Evolutionary conservation across 2,888 invertebrate species (phyloP), one percentile per base, ranked within the genome.

Genomic region (Cheilosia impressa): DNA sequence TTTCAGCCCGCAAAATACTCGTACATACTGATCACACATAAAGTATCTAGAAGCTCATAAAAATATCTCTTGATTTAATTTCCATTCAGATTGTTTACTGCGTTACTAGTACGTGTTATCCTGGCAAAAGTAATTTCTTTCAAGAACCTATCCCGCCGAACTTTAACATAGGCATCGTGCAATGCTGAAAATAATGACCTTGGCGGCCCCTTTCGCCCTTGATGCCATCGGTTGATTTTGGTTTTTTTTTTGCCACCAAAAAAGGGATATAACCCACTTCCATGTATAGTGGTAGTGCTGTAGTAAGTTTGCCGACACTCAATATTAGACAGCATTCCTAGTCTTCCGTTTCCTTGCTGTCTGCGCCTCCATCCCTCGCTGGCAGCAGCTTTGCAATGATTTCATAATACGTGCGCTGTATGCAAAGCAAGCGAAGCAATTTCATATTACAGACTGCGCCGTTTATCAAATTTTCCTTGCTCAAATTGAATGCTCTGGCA

Each of bases 381-480:
- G 50, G 17, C 10, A 47, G 17, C 47, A 41, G 43, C 53, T 62
- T 58, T 60, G 52, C 60, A 77, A 60, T 77, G 63, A 79, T 71
- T 79, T 65, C 79, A 65, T 72, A 66, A 58, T 79, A 79, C 79
- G 79, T 79, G 79, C 72, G 72, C 43, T 66, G 79, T 79, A 72
- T 79, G 79, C 79, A 79, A 79, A 79, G 65, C 52, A 72, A 60
- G 72, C 58, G 50, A 60, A 72, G 79, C 72, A 79, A 72, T 79
- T 79, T 72, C 58, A 66, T 58, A 65, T 72, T 24, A 66, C 65
- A 58, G 66, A 45, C 79, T 63, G 66, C 10, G 66, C 52, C 72
- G 72, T 72, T 79, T 79, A 79, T 79, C 79, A 72, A 79, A 79
- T 79, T 79, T 79, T 66, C 72, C 22, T 72, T 72, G 10, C 45